Evolutionary conservation across 2,797 vertebrate species (phyloP).

Genomic region (Diplodus sargus): DNA sequence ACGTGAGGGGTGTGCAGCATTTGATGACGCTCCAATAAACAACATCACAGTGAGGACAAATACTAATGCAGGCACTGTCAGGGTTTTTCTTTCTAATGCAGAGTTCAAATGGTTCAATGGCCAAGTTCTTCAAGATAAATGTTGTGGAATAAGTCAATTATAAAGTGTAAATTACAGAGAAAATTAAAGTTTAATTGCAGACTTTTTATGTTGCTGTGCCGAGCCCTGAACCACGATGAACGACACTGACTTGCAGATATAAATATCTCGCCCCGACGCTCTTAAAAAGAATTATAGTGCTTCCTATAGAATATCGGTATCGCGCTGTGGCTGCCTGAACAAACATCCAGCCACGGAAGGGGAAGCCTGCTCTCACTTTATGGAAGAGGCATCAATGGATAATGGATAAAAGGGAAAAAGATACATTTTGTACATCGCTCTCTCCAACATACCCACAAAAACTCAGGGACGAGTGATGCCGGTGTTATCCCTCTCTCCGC

Average conservation of each 20-base stretch:
- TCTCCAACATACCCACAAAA: slow-evolving; percentile 38
- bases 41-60: no score
- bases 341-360: not conserved
- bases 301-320: not conserved
- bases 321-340: not conserved
- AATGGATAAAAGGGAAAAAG: slow-evolving; percentile 26
- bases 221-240: not conserved
- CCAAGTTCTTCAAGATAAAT: not conserved
- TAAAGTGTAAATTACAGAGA: not conserved
- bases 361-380: slow-evolving; percentile 4
- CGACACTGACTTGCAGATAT: not conserved
- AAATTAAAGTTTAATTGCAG: not conserved
- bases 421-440: slow-evolving; percentile 32
- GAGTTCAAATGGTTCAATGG: not conserved
- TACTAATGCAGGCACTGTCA: no score
- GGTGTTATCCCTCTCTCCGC: slow-evolving; percentile 19
- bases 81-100: no score
- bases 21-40: no score
- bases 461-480: slow-evolving; percentile 32
- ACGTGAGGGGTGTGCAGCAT: no score
- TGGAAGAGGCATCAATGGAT: slow-evolving; percentile 12
- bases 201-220: not conserved
- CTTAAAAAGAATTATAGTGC: not conserved
- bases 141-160: not conserved
- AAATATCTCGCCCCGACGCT: no score